These are phyloP conservation scores for Drosophila arawakana DNA, from an alignment of 1,140 invertebrate genomes.

Conservation along the genomic window DNA sequence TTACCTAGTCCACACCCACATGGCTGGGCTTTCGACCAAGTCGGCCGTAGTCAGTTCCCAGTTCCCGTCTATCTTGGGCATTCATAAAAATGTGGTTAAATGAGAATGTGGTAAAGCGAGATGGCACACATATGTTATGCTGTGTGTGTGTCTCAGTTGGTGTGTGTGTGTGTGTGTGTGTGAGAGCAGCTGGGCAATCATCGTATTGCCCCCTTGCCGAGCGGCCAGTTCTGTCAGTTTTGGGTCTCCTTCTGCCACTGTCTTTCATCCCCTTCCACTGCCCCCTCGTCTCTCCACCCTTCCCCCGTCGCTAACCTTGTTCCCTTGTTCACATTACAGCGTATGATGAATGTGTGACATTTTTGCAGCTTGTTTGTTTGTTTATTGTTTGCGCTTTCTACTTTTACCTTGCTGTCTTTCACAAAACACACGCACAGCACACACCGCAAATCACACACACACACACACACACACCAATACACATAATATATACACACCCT, in stretches of 20 bases:
- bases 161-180: too few relatives aligned
- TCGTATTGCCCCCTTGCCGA: neutral
- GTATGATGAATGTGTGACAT: conserved; percentile 78
- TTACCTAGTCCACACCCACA: neutral
- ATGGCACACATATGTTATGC: conserved; percentile 5
- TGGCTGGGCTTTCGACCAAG: conserved; percentile 1
- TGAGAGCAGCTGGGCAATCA: too few relatives aligned
- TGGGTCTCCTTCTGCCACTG: neutral
- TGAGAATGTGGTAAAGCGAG: conserved; percentile 9
- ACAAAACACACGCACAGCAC: neutral
- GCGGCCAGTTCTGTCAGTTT: neutral
- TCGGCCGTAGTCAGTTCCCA: neutral
- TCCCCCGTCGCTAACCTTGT: too few relatives aligned
- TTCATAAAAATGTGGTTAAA: conserved; percentile 26
- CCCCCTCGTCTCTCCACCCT: too few relatives aligned
- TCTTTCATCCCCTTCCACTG: too few relatives aligned
- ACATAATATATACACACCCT: neutral
- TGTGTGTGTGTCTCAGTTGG: neutral
- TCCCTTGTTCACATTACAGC: conserved; percentile 38
- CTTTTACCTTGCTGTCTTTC: conserved; percentile 9
- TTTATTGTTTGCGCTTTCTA: conserved; percentile 64
- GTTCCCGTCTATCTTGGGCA: conserved; percentile 1
- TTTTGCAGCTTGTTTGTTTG: conserved; percentile 77
- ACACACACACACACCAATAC: conserved; percentile 17
- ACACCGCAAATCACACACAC: conserved; percentile 14